These are phyloP conservation scores for Camponotus floridanus DNA, from an alignment of 1,140 invertebrate species.

Conservation along the genomic window DNA sequence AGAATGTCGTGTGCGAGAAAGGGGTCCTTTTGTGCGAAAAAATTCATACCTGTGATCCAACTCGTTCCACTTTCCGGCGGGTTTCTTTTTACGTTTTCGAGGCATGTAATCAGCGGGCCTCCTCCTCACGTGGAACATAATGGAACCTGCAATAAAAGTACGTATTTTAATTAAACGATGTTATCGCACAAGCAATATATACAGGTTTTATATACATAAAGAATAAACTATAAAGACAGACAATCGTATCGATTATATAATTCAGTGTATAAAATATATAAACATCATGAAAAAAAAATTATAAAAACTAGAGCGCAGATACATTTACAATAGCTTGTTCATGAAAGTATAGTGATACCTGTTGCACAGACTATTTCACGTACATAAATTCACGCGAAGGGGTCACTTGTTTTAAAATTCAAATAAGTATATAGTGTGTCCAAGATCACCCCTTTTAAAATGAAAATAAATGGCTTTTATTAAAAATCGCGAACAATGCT, in stretches of 20 bases:
- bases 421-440: background rate
- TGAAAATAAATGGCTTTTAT: too few species aligned
- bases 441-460: too few species aligned
- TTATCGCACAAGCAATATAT: background rate
- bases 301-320: conserved; percentile 3
- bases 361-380: background rate
- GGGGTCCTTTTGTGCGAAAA: conserved; percentile 14
- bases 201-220: background rate
- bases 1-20: background rate
- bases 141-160: conserved; percentile 89
- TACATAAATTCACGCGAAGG: background rate
- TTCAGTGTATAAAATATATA: background rate
- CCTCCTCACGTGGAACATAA: conserved; percentile 97
- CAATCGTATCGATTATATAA: background rate
- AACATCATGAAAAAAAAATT: background rate
- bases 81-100: conserved; percentile 96
- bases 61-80: conserved; percentile 87
- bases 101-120: conserved; percentile 96
- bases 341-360: background rate
- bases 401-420: background rate
- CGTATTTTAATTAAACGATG: conserved; percentile 2
- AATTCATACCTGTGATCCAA: conserved; percentile 80
- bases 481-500: too few species aligned
- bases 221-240: background rate
- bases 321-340: conserved; percentile 20